Evolutionary conservation across 2,113 vertebrate species (phyloP), one percentile per base, ranked within the genome.

Genomic region (Nerophis lumbriciformis): DNA sequence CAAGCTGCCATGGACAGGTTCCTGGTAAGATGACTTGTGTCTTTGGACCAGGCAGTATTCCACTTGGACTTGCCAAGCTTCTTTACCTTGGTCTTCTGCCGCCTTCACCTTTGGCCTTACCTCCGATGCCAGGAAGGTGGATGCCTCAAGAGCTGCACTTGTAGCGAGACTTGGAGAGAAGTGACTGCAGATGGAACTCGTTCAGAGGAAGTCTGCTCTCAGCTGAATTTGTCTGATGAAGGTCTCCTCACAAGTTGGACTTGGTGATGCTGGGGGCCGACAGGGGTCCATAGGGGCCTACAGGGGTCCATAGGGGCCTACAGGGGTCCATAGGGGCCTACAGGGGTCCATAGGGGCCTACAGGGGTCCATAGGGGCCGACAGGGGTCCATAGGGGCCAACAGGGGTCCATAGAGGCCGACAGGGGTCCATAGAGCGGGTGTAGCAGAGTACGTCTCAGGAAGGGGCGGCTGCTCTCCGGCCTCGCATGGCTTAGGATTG

Each of bases 401-500:
- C 19, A 19, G 19, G 19, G 19, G 19, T 19, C 19, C 19, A 19
- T 19, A 19, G 19, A 2, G 19, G 19, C 19, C 19, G 19, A 19
- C 19, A 19, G 19, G 19, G 19, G 19, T 19, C 19, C 19, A 19
- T 19, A 39, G 28, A 28, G 28, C 28, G 28, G 28, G 38, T 56
- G 12, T 74, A 62, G 73, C 65, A 55, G 59, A 54, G 61, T 61
- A 71, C 61, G 75, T 67, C 73, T 83, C 53, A 73, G 56, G 64
- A 47, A 68, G 42, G 73, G 73, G 28, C 28, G 66, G 71, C 56
- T 85, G 71, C 76, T 62, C 57, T 66, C 70, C 39, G 71, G 73
- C 54, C 56, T 68, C 74, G 72, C 68, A 70, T 81, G 79, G 72
- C 36, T 88, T 86, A 85, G 80, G 87, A 79, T 81, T 85, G 77